Evolutionary conservation across 2,797 vertebrate species (phyloP).

Genomic region (Microhierax caerulescens): DNA sequence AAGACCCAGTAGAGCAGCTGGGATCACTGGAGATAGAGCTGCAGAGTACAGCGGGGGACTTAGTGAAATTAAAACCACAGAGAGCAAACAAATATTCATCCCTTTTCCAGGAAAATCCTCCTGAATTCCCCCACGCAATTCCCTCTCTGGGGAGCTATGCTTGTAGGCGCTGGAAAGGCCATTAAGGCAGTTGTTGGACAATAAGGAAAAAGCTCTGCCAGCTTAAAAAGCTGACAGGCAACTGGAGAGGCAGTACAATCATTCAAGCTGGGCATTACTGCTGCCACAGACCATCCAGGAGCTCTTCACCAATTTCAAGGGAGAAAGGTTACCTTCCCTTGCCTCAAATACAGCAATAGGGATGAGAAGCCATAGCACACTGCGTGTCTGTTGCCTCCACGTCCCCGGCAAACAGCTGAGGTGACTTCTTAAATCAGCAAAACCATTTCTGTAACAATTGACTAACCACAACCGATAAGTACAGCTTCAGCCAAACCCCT

Average conservation of each 20-base stretch:
- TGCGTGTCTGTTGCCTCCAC: not conserved
- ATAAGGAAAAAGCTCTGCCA: not conserved
- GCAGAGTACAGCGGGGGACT: constrained; percentile 26
- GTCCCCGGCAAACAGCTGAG: not conserved
- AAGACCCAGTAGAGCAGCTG: constrained; percentile 62
- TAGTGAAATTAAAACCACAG: not conserved
- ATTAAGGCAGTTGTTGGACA: not conserved
- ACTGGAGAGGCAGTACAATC: not conserved
- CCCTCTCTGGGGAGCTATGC: not conserved
- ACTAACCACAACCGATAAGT: not conserved
- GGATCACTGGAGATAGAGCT: constrained; percentile 63
- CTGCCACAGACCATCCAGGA: not conserved
- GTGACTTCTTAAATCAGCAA: not conserved
- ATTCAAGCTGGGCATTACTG: not conserved
- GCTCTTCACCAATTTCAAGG: not conserved
- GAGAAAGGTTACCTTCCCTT: not conserved
- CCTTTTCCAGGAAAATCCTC: not conserved
- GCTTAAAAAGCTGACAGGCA: not conserved
- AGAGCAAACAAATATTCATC: not conserved
- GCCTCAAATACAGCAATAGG: not conserved
- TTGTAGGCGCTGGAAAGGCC: not conserved
- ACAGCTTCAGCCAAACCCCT: not conserved
- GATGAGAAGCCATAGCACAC: not conserved
- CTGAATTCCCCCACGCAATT: not conserved
- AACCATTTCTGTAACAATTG: not conserved